Evolutionary conservation across 1,140 invertebrate species (phyloP), one percentile per base, ranked within the genome.

Genomic region (Piezodorus guildinii): DNA sequence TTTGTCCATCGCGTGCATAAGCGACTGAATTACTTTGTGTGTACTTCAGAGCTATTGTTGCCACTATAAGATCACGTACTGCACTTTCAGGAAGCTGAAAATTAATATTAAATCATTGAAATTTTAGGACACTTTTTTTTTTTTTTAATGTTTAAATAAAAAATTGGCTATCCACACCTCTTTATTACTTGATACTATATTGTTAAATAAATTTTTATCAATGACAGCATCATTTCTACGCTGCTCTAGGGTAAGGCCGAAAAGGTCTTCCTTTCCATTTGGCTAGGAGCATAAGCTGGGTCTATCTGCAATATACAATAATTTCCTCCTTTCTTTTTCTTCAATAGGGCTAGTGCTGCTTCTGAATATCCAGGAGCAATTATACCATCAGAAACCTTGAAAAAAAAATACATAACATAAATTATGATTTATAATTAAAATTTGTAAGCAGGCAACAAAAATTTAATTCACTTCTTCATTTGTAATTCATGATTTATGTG

Each of bases 21-120:
- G 93, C 96, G 0, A 98, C 94, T 3, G 91, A 95, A 73, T 98
- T 97, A 66, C 93, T 98, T 75, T 99, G 96, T 0, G 96, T 98
- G 72, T 97, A 99, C 75, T 99, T 99, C 0, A 99, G 77, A 8
- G 94, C 90, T 67, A 98, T 95, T 0, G 92, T 96, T 0, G 96
- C 96, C 0, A 98, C 91, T 56, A 96, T 91, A 15, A 98, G 77
- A 78, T 98, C 95, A 60, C 93, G 80, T 3, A 94, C 71, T 16
- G 90, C 94, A 46, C 74, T 76, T 45, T 87, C 82, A 0, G 89
- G 80, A 6, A 98, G 67, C 74, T 83, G 71, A 39, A 73, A 69
- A 17, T 65, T 34, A 54, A 63, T 27, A 65, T 27, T 44, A 46
- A 63, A 25, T 54, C 15, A 3, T 6, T 25, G 39, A 39, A 39